These are phyloP conservation scores for Cotesia glomerata DNA, from an alignment of 1,140 invertebrate species.

Conservation along the genomic window DNA sequence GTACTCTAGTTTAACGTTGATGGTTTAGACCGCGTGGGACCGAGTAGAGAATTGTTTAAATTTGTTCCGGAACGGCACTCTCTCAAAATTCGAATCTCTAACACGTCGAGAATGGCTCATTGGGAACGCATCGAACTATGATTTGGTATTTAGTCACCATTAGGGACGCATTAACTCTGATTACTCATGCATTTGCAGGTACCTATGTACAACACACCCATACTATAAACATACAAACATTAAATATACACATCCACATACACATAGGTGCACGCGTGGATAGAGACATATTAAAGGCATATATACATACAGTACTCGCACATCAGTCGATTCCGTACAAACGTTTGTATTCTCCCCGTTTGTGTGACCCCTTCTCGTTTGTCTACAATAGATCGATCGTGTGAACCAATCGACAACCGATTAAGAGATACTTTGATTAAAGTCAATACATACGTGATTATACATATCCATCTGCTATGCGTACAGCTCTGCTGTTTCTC, in stretches of 20 bases:
- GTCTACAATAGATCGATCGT: conserved; percentile 27
- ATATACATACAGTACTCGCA: conserved; percentile 33
- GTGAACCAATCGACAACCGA: conserved; percentile 29
- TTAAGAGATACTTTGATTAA: conserved; percentile 37
- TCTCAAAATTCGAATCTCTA: neutral
- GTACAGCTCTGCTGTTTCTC: too few species aligned
- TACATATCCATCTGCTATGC: neutral
- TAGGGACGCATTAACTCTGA: conserved; percentile 60
- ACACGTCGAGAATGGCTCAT: conserved; percentile 20
- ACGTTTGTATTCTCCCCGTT: conserved; percentile 20
- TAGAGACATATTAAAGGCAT: conserved; percentile 34
- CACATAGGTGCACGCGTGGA: neutral
- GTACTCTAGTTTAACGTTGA: too few species aligned
- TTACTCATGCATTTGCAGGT: conserved; percentile 50
- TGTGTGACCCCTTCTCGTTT: neutral
- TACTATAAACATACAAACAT: too few species aligned
- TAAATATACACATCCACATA: neutral
- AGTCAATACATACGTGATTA: conserved; percentile 15
- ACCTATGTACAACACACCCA: conserved; percentile 34
- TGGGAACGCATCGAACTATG: conserved; percentile 55
- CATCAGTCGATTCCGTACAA: conserved; percentile 34
- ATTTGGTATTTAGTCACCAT: conserved; percentile 62
- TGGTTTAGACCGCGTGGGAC: too few species aligned
- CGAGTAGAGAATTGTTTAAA: neutral
- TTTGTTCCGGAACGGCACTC: conserved; percentile 24